phyloP scores from a whole-genome alignment of 2,113 vertebrate species.

The Opisthocomus hoazin region DNA sequence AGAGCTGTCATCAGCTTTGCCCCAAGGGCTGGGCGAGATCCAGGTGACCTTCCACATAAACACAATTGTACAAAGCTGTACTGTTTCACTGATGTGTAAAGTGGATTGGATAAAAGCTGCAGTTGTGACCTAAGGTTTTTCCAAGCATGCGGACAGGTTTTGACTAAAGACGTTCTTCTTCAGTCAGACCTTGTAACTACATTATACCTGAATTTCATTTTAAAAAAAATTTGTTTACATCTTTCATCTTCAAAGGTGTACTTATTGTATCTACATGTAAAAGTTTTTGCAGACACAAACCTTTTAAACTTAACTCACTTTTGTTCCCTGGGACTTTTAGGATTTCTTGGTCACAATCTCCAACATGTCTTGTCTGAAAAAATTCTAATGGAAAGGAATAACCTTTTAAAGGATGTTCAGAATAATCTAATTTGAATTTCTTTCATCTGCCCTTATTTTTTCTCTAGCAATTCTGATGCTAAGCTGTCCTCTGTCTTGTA shows the following conservation, averaged over 20 bases:
- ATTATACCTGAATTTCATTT: neutral
- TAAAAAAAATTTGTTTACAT: rapidly evolving
- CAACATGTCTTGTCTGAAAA: neutral
- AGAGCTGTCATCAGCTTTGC: neutral
- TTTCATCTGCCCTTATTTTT: neutral
- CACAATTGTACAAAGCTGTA: neutral
- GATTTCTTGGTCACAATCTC: neutral
- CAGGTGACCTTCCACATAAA: neutral
- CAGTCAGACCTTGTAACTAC: neutral
- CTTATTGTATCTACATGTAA: neutral
- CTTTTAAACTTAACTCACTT: neutral
- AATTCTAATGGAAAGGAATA: neutral
- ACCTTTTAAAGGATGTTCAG: neutral
- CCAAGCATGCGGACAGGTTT: neutral
- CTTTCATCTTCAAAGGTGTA: neutral
- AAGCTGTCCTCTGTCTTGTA: neutral
- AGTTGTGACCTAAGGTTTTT: neutral
- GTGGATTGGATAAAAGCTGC: neutral
- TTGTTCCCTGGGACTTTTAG: neutral
- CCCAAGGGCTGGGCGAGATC: neutral
- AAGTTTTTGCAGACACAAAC: neutral
- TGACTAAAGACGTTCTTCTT: neutral
- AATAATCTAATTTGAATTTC: neutral
- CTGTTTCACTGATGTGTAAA: neutral
- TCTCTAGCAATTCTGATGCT: neutral